A percentile compares a stretch with the other conserved stretches of the same genome.
phyloP scores from a whole-genome alignment of 2,888 invertebrate genomes.

The Cephus pulcher region DNA sequence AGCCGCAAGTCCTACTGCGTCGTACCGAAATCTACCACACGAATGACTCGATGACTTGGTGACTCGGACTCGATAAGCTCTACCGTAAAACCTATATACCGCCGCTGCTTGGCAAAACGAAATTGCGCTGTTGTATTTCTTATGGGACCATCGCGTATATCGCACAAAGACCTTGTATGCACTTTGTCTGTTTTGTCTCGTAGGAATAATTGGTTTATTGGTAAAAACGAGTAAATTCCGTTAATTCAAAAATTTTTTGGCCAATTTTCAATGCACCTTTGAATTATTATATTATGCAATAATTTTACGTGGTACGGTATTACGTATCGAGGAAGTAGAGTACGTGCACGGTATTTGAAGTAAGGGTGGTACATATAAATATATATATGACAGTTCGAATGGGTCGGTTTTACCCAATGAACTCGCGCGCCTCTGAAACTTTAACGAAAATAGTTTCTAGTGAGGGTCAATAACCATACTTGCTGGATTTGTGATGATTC shows the following conservation, averaged over 20 bases:
- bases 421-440: background rate
- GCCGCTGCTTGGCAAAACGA: background rate
- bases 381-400: background rate
- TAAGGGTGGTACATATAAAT: background rate
- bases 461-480: constrained; percentile 60
- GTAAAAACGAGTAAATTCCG: background rate
- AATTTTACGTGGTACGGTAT: background rate
- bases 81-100: background rate
- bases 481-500: constrained; percentile 48
- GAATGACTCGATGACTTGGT: background rate
- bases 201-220: background rate
- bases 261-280: background rate
- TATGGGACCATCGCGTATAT: background rate
- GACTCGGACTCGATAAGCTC: background rate
- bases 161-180: background rate
- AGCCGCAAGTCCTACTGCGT: constrained; percentile 28
- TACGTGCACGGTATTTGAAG: background rate
- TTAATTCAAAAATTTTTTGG: background rate
- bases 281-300: background rate
- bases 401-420: background rate
- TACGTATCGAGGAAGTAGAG: background rate
- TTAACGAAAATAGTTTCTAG: constrained; percentile 44
- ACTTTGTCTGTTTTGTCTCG: background rate
- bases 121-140: background rate
- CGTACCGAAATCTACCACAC: constrained; percentile 34